phyloP scores from a whole-genome alignment of 2,113 vertebrate genomes.

The Naja naja region DNA sequence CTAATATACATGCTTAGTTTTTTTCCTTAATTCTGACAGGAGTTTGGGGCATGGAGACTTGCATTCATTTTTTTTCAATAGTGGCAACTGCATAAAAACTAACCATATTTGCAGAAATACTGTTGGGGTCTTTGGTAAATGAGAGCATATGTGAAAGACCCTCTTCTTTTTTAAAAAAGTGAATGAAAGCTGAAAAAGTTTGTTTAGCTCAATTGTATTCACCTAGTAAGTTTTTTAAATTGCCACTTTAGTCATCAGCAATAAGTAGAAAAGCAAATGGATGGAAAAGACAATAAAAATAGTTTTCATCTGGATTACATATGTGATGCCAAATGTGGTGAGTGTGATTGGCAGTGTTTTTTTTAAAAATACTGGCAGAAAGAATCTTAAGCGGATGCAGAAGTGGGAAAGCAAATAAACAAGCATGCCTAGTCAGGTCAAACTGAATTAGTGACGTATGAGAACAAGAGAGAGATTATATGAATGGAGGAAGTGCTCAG shows the following conservation, averaged over 20 bases:
- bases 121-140: not conserved
- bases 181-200: not conserved
- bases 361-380: not conserved
- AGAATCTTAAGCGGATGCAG: conserved; percentile 16
- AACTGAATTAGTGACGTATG: conserved; percentile 18
- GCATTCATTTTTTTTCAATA: not conserved
- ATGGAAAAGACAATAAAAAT: conserved; percentile 15
- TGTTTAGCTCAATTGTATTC: not conserved
- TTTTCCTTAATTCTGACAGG: not conserved
- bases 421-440: conserved; percentile 15
- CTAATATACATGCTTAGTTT: not conserved
- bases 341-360: conserved; percentile 1
- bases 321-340: not conserved
- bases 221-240: not conserved
- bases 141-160: too few species aligned
- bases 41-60: not conserved
- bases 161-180: too few species aligned
- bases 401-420: conserved; percentile 27
- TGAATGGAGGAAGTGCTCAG: conserved; percentile 4
- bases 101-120: not conserved
- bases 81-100: not conserved
- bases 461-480: conserved; percentile 27
- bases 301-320: conserved; percentile 6
- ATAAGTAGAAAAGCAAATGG: not conserved
- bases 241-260: not conserved